Evolutionary conservation across 2,797 vertebrate species (phyloP), one percentile per base, ranked within the genome.

Genomic region (Semotilus atromaculatus): DNA sequence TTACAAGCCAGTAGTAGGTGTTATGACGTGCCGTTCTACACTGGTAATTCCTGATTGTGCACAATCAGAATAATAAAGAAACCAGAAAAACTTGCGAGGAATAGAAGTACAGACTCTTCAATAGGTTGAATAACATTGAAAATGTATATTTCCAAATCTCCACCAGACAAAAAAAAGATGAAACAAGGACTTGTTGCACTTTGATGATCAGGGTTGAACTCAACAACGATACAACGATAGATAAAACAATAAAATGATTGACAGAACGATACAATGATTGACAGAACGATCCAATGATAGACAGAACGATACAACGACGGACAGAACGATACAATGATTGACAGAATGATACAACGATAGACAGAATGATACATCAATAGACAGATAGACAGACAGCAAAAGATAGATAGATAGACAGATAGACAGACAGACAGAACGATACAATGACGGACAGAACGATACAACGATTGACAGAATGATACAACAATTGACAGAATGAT

Each of bases 401-500:
- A 0, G 7, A 23, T 23, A 23, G 18, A 51, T 1, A 7, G 18
- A 3, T 6, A 21, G 1, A 21, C 1, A 6, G 2, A 53, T 19
- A 19, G 2, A 55, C 0, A 0, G 26, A 21, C 10, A 11, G 4
- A 7, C 51, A 53, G 51, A 53, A 8, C 2, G 7, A 13, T 2
- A n/a, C 9, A 58, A 5, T 1, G 3, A 58, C 13, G 2, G 10
- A 0, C 23, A 26, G 23, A n/a, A 58, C 0, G 9, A 58, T 58
- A n/a, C 1, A 55, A 4, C 1, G 7, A 23, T 55, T 9, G 21
- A 0, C 55, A n/a, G 10, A 11, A n/a, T 0, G 4, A 60, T 26
- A 58, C 0, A 64, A 53, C 1, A 0, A 60, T 36, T 21, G 23
- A 0, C 23, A n/a, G 23, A 13, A 5, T 0, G 0, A 58, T n/a